phyloP scores from a whole-genome alignment of 1,140 invertebrate species.

The Portunus trituberculatus region DNA sequence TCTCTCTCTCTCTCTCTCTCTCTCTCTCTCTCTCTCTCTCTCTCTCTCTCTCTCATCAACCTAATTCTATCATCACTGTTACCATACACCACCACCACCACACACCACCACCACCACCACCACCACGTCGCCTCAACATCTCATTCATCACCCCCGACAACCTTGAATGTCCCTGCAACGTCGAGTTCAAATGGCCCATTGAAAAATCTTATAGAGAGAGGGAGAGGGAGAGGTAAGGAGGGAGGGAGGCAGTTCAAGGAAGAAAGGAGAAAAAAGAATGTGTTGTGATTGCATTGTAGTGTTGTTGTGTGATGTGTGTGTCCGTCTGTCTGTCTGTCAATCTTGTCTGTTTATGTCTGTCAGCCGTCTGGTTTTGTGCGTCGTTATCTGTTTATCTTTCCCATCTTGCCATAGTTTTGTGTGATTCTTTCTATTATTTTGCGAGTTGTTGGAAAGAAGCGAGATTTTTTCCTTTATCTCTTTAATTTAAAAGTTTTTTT shows the following conservation, averaged over 20 bases:
- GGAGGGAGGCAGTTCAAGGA: background rate
- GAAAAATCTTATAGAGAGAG: background rate
- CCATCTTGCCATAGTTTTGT: no score
- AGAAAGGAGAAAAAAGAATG: background rate
- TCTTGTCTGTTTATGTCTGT: conserved; percentile 4
- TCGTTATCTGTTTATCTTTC: background rate
- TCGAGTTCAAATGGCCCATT: conserved; percentile 58
- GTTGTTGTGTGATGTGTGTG: background rate
- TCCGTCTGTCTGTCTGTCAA: background rate
- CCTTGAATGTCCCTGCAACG: conserved; percentile 48
- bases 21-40: background rate
- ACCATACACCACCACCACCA: background rate
- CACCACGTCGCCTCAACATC: background rate
- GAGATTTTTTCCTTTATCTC: no score
- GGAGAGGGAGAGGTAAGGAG: background rate
- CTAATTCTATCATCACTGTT: no score
- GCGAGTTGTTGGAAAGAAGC: no score
- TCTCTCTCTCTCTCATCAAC: no score
- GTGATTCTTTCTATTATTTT: no score
- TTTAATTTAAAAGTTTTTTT: no score
- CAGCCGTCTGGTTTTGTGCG: background rate
- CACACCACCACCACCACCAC: no score
- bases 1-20: conserved; percentile 32
- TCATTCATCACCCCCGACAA: conserved; percentile 55
- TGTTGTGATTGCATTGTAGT: background rate